A percentile compares a stretch with the other conserved stretches of the same genome.
These are phyloP conservation scores for Tribolium madens DNA, from an alignment of 1,140 invertebrate species.

Conservation along the genomic window DNA sequence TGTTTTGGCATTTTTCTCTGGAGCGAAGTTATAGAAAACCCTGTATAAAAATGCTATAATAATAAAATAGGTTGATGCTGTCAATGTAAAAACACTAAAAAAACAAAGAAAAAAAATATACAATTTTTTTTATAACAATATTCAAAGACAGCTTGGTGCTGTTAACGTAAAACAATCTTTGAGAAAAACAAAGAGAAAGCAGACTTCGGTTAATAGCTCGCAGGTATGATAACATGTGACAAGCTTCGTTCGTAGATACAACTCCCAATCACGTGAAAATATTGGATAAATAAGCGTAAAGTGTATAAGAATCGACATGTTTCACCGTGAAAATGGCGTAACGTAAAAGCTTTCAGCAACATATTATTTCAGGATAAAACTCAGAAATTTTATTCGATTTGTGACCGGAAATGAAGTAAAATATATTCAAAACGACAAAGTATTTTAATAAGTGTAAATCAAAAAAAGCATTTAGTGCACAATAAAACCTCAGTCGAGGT, in stretches of 20 bases:
- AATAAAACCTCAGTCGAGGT: background rate
- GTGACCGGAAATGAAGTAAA: background rate
- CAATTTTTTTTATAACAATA: no score
- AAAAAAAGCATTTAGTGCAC: background rate
- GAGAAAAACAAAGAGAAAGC: background rate
- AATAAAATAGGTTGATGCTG: no score
- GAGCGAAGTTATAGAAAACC: no score
- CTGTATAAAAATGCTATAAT: no score
- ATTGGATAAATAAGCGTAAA: conserved; percentile 19
- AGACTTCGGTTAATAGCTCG: background rate
- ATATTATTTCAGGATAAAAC: conserved; percentile 15
- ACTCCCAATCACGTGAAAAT: conserved; percentile 9
- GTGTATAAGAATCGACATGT: conserved; percentile 31
- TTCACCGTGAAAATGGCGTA: conserved; percentile 1
- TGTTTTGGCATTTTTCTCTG: no score
- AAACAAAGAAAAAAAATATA: no score
- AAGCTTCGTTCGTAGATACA: conserved; percentile 1
- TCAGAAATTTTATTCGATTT: conserved; percentile 20
- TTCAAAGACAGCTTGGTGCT: no score
- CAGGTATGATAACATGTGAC: conserved; percentile 21
- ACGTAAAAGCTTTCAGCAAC: conserved; percentile 31
- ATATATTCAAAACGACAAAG: background rate
- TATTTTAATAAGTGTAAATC: background rate
- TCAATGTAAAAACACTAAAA: no score
- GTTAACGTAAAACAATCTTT: background rate